Evolutionary conservation across 92 coral and sea anemone genomes (phyloP).

Genomic region (Pocillopora grandis): DNA sequence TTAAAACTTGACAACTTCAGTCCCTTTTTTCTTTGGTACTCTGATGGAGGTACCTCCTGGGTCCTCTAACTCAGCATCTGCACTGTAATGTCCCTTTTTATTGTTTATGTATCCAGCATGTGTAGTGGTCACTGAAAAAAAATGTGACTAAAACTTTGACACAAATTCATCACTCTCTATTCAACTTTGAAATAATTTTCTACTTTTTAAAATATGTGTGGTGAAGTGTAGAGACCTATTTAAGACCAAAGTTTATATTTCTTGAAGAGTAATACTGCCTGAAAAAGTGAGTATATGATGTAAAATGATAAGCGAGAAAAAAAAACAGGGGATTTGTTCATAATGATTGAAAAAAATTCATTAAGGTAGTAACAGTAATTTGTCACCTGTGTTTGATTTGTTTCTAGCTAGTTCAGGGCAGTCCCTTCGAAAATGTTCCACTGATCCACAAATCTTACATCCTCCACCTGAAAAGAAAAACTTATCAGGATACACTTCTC

Average conservation of each 20-base stretch:
- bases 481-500: too few species aligned
- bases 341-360: too few species aligned
- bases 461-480: slow-evolving; percentile 74
- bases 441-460: slow-evolving; percentile 93
- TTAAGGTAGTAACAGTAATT: not conserved
- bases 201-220: too few species aligned
- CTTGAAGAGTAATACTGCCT: too few species aligned
- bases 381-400: slow-evolving; percentile 26
- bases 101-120: slow-evolving; percentile 12
- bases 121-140: slow-evolving; percentile 6
- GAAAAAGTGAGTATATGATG: too few species aligned
- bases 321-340: too few species aligned
- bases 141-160: too few species aligned
- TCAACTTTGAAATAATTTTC: too few species aligned
- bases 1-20: slow-evolving; percentile 57
- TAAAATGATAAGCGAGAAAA: too few species aligned
- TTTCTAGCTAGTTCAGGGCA: slow-evolving; percentile 67
- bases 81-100: slow-evolving; percentile 52
- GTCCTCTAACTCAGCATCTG: slow-evolving; percentile 65
- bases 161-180: too few species aligned
- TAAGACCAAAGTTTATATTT: too few species aligned
- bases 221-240: too few species aligned
- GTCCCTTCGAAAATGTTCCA: slow-evolving; percentile 89
- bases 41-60: slow-evolving; percentile 10
- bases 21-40: slow-evolving; percentile 30